Base-by-base conservation (phyloP, 2,888 invertebrate species). In the Choreutis nemorana region DNA sequence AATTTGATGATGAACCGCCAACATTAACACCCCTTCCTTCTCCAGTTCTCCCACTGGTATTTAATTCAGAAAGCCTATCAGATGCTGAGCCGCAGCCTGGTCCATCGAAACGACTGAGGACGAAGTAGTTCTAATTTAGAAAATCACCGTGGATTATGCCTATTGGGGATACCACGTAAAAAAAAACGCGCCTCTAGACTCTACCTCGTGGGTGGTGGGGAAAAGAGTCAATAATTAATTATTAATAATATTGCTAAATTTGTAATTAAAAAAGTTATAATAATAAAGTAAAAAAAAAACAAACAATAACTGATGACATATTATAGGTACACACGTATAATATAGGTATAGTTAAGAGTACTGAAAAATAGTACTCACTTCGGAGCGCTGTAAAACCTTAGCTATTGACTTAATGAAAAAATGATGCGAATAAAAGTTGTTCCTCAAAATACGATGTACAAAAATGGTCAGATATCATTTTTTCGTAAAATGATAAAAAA, bases 71-170 rank as follows among this genome's bases (percentile, higher is more conserved):
- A 30, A 25, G 18, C 20, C 30, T 12, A 14, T 8, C 20, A 30
- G 24, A 14, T n/a, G 30, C 25, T 30, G 18, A 25, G 25, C 30
- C 25, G 16, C 24, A 30, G 24, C 24, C 23, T 30, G 30, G 18
- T 30, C 24, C 30, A 30, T 30, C 30, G 13, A 24, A 30, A 24
- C n/a, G 25, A 30, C 24, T 13, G 30, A 30, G 18, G 11, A 23
- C 23, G 23, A 10, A 23, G 23, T 23, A 23, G 23, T 23, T 7
- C 4, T 4, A 23, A 23, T 23, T n/a, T 23, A 23, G 23, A 23
- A 23, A 23, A 23, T 23, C 23, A 23, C 23, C 23, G 23, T 23
- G 23, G 23, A 7, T 23, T 23, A 23, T 6, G 23, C 23, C 23
- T 23, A 23, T 23, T 23, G 23, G 23, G 23, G n/a, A 23, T 23